These are phyloP conservation scores for Procambarus virginalis DNA, from an alignment of 1,140 invertebrate species.

Conservation along the genomic window DNA sequence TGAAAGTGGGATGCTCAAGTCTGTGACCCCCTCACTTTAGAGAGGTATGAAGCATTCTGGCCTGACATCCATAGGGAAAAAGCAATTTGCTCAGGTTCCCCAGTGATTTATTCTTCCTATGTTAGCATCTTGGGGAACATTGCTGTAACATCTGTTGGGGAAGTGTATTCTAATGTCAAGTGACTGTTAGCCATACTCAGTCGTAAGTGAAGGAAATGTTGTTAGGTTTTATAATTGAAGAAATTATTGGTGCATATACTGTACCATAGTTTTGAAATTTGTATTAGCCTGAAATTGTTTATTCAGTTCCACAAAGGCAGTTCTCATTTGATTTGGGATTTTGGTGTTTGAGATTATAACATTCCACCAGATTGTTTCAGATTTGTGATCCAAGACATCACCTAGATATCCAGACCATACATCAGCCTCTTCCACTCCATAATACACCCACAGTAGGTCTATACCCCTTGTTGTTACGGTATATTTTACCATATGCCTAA, in stretches of 20 bases:
- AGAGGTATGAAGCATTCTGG: conserved; percentile 33
- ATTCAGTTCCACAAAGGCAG: background rate
- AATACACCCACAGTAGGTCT: conserved; percentile 50
- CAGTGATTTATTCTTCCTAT: conserved; percentile 49
- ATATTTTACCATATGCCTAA: conserved; percentile 48
- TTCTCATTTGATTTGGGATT: background rate
- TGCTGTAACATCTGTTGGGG: conserved; percentile 9
- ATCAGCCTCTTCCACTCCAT: conserved; percentile 50
- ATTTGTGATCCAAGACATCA: conserved; percentile 41
- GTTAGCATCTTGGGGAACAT: conserved; percentile 28
- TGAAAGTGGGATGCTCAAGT: conserved; percentile 42
- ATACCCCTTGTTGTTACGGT: conserved; percentile 44
- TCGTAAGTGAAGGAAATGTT: background rate
- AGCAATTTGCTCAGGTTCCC: conserved; percentile 58
- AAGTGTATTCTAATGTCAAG: background rate
- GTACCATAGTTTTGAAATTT: background rate
- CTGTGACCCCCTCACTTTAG: conserved; percentile 17
- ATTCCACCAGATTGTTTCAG: conserved; percentile 20
- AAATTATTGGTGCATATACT: background rate
- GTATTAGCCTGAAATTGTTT: background rate
- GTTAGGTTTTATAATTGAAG: background rate
- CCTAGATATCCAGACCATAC: conserved; percentile 14
- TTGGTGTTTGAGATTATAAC: conserved; percentile 6
- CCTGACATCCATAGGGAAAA: conserved; percentile 35
- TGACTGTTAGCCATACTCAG: background rate